Evolutionary conservation across 2,888 invertebrate genomes (phyloP), one percentile per base, ranked within the genome.

Genomic region (Archips crataeganus): DNA sequence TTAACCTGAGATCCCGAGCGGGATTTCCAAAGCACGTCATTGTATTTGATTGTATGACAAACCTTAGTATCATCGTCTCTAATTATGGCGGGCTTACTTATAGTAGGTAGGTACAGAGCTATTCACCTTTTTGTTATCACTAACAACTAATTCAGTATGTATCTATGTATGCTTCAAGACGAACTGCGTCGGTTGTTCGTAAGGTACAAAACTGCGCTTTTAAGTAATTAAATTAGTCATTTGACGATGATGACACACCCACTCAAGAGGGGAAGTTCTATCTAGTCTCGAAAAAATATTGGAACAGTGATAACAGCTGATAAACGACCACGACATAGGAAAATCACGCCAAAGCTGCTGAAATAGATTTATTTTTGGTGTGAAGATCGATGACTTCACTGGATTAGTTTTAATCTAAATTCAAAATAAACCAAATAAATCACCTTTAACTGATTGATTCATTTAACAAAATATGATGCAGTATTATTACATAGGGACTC

Each of bases 371-470:
- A 34, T 32, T 63, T 63, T 63, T n/a, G 23, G 23, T 47, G 23
- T 45, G 63, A 47, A 47, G 63, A 39, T 63, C 45, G 23, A 63
- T 61, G 61, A 42, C 4, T 57, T 32, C 10, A 57, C 57, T 10
- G 32, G 82, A 82, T 64, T 84, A 83, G 64, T 81, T 80, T 70
- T 84, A 82, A 75, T 87, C 84, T 6, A 86, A 32, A 11, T 57
- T 54, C 54, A 54, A 23, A 23, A n/a, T 23, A 23, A 6, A 23
- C 23, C 2, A 54, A 23, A 23, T 49, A n/a, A n/a, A 49, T n/a
- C 13, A 49, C 13, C 10, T 13, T 13, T 47, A 11, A 10, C 10
- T 10, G 11, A 47, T 39, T 47, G 47, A 47, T 47, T 11, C 47
- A 47, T 47, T 47, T 1, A 47, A 13, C 11, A 11, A 47, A 23